A percentile compares a stretch with the other conserved stretches of the same genome.
phyloP scores from a whole-genome alignment of 2,113 vertebrate genomes.

The Urocynchramus pylzowi region DNA sequence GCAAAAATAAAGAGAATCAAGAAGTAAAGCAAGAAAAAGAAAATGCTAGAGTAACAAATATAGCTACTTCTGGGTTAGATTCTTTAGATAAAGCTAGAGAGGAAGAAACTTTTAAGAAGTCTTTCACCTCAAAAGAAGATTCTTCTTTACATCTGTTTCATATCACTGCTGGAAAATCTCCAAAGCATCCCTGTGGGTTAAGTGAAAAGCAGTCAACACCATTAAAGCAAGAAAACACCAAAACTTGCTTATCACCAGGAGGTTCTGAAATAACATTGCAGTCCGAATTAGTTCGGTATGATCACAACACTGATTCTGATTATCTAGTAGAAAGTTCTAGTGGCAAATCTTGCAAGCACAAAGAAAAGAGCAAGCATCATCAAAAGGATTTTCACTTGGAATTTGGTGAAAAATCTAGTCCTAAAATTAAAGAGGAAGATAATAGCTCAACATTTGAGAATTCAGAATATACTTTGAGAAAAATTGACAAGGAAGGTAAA shows the following conservation, averaged over 20 bases:
- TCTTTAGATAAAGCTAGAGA: slow-evolving; percentile 86
- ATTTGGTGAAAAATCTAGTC: slow-evolving; percentile 80
- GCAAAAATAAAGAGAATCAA: slow-evolving; percentile 98
- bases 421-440: slow-evolving; percentile 84
- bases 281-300: slow-evolving; percentile 82
- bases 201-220: slow-evolving; percentile 87
- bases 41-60: slow-evolving; percentile 84
- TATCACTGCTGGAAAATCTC: slow-evolving; percentile 88
- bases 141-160: slow-evolving; percentile 93
- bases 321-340: slow-evolving; percentile 89
- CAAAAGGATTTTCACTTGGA: slow-evolving; percentile 87
- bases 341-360: slow-evolving; percentile 91
- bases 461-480: slow-evolving; percentile 82
- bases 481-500: slow-evolving; percentile 90
- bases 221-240: slow-evolving; percentile 93
- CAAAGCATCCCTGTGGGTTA: slow-evolving; percentile 88
- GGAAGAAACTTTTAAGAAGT: slow-evolving; percentile 93
- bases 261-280: slow-evolving; percentile 80
- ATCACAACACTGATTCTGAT: slow-evolving; percentile 86
- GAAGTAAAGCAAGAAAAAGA: slow-evolving; percentile 87
- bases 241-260: slow-evolving; percentile 85
- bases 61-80: slow-evolving; percentile 76
- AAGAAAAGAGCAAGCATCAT: slow-evolving; percentile 94
- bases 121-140: slow-evolving; percentile 95
- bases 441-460: slow-evolving; percentile 80